Percentiles rank a stretch among this genome's conserved stretches.
phyloP scores from a whole-genome alignment of 2,113 vertebrate species.

The Phoenicopterus ruber region DNA sequence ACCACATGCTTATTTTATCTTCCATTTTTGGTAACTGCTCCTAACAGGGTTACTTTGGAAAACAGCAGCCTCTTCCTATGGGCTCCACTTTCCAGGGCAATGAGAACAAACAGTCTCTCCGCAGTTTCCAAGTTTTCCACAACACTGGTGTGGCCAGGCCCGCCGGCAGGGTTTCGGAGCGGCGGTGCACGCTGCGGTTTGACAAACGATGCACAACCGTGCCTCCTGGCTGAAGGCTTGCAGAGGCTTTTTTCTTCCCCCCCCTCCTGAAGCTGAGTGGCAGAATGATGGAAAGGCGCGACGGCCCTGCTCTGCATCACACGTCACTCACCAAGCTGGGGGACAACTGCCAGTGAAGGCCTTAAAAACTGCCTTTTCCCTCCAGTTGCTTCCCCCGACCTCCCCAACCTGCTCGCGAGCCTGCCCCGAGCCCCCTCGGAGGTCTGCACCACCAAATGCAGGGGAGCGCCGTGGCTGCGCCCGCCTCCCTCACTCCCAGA shows the following conservation, averaged over 20 bases:
- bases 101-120: background rate
- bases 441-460: background rate
- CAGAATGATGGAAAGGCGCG: background rate
- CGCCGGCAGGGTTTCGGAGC: background rate
- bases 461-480: background rate
- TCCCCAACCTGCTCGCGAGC: fast-evolving
- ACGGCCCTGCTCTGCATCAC: background rate
- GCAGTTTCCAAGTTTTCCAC: background rate
- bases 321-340: background rate
- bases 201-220: background rate
- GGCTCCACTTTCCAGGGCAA: background rate
- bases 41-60: background rate
- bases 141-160: background rate
- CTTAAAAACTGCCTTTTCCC: background rate
- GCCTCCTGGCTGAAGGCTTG: background rate
- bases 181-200: background rate
- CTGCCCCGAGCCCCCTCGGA: background rate
- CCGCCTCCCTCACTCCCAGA: background rate
- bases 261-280: background rate
- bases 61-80: background rate
- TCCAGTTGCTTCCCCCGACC: background rate
- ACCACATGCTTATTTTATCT: background rate
- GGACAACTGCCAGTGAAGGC: background rate
- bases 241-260: background rate
- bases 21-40: background rate